These are phyloP conservation scores for Regulus satrapa DNA, from an alignment of 2,113 vertebrate genomes.

Conservation along the genomic window DNA sequence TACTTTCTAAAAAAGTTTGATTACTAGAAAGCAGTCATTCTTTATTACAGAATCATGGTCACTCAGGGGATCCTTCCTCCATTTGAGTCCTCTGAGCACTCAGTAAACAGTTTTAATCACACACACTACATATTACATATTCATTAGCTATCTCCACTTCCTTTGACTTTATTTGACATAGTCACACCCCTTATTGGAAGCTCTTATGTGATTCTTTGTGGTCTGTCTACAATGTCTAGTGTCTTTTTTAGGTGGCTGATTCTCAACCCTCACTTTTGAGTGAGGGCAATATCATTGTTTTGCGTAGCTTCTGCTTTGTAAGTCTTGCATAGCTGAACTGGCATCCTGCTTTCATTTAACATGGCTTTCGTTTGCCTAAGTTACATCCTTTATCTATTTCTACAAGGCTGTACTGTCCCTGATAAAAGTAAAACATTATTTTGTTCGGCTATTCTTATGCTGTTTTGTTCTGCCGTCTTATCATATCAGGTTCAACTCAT, in stretches of 20 bases:
- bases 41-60: not conserved
- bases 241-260: not conserved
- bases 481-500: not conserved
- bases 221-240: not conserved
- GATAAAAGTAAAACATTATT: not conserved
- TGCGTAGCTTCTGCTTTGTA: not conserved
- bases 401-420: not conserved
- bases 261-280: not conserved
- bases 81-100: not conserved
- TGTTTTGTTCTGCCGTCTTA: not conserved
- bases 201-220: not conserved
- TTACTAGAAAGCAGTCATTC: not conserved
- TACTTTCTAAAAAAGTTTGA: not conserved
- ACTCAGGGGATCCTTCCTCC: not conserved
- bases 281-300: not conserved
- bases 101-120: not conserved
- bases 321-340: not conserved
- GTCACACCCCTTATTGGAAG: not conserved
- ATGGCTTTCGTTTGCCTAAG: not conserved
- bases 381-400: not conserved
- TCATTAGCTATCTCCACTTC: not conserved
- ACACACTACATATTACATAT: too few relatives aligned
- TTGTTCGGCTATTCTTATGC: not conserved
- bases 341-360: not conserved
- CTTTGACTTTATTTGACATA: not conserved